Evolutionary conservation across 1,140 invertebrate species (phyloP).

Genomic region (Hylyphantes graminicola): DNA sequence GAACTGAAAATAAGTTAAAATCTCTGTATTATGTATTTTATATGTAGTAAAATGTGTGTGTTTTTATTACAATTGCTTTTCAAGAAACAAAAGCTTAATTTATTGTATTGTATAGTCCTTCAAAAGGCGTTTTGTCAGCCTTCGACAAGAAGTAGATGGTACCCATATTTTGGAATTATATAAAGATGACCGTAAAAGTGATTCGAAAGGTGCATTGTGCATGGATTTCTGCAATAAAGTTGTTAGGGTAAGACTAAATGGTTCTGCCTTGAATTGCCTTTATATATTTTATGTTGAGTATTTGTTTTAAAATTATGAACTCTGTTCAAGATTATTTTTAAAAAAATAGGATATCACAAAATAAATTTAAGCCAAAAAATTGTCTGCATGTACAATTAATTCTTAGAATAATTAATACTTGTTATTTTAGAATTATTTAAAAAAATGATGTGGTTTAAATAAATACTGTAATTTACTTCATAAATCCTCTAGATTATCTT

Average conservation of each 20-base stretch:
- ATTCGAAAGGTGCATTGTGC: slow-evolving; percentile 90
- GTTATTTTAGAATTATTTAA: too few relatives aligned
- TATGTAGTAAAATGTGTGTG: background rate
- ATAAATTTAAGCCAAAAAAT: background rate
- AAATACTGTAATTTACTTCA: too few relatives aligned
- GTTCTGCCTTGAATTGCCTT: background rate
- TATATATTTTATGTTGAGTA: background rate
- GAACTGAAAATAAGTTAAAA: background rate
- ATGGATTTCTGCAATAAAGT: slow-evolving; percentile 93
- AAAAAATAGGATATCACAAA: background rate
- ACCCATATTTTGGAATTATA: slow-evolving; percentile 91
- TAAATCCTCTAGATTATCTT: too few relatives aligned
- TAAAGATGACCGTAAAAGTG: slow-evolving; percentile 91
- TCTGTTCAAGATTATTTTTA: background rate
- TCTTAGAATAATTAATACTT: too few relatives aligned
- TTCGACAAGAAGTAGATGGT: slow-evolving; percentile 88
- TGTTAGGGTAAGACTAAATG: slow-evolving; percentile 74
- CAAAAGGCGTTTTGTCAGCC: slow-evolving; percentile 88
- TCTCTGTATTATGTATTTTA: background rate
- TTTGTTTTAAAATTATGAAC: background rate
- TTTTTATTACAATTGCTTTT: background rate
- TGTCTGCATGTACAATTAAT: background rate
- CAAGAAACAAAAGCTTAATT: background rate
- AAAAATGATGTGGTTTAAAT: too few relatives aligned
- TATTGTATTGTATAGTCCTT: slow-evolving; percentile 74